Evolutionary conservation across 2,797 vertebrate genomes (phyloP).

Genomic region (Miichthys miiuy): DNA sequence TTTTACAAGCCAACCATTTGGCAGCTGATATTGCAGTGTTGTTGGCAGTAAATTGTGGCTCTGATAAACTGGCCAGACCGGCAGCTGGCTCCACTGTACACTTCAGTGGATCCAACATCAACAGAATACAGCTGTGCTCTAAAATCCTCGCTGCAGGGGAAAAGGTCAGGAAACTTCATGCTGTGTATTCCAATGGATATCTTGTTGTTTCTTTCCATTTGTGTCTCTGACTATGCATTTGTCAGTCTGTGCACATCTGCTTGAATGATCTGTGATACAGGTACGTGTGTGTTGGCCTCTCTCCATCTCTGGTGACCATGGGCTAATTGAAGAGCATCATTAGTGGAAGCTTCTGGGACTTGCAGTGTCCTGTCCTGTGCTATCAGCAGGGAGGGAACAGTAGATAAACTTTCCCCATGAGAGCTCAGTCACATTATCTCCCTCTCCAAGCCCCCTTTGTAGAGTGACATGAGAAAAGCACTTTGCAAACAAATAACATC

Average conservation of each 20-base stretch:
- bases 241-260: conserved; percentile 24
- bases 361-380: conserved; percentile 62
- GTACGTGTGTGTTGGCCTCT: conserved; percentile 8
- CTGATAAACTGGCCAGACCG: conserved; percentile 33
- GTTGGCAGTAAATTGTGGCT: conserved; percentile 46
- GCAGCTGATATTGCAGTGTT: conserved; percentile 40
- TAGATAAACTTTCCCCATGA: conserved; percentile 78
- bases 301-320: conserved; percentile 52
- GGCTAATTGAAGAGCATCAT: conserved; percentile 65
- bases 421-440: conserved; percentile 68
- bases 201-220: conserved; percentile 27
- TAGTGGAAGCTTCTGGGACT: conserved; percentile 52
- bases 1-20: conserved; percentile 44
- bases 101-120: conserved; percentile 36
- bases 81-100: conserved; percentile 37
- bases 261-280: conserved; percentile 40
- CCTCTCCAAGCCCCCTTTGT: conserved; percentile 68
- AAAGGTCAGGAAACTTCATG: conserved; percentile 57
- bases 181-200: conserved; percentile 48
- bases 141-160: conserved; percentile 26
- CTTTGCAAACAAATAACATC: conserved; percentile 69
- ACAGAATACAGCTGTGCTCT: conserved; percentile 62
- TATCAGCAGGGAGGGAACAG: conserved; percentile 65
- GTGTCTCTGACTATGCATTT: conserved; percentile 15
- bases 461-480: conserved; percentile 61